Evolutionary conservation across 1,140 invertebrate genomes (phyloP), one percentile per base, ranked within the genome.

Genomic region (Drosophila kohkoa): DNA sequence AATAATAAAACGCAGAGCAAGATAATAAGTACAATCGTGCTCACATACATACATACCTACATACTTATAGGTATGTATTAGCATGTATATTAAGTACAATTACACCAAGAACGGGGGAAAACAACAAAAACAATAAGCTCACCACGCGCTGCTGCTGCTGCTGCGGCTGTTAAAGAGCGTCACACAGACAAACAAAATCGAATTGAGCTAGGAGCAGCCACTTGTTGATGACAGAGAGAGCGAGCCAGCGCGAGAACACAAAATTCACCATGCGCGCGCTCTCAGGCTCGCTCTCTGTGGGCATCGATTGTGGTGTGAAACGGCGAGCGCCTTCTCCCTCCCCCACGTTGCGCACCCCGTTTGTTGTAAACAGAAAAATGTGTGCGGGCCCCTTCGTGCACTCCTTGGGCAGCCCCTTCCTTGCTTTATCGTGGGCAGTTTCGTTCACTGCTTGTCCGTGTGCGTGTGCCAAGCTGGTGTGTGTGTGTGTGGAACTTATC

Each of bases 251-350:
- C 10, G 63, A 52, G 30, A 43, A 30, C 13, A 5, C 6, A 20
- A 4, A 88, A 88, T 57, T 83, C 83, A 88, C 83, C 85, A 75
- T 57, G 51, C 58, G 51, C 58, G 20, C 35, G 57, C 64, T 54
- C 70, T 32, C 69, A 59, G 52, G 13, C 32, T 57, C 54, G 13
- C 32, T 57, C 54, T 57, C 54, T 57, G 38, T 54, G 52, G 54
- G 71, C 77, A 88, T 88, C 83, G 83, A 88, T 88, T 88, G 74
- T 79, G 85, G 77, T 88, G 79, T 75, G 66, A 59, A 45, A 54
- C 38, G 25, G 32, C 43, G 20, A 43, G 16, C 16, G 64, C 58
- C 65, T 59, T 46, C 30, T 30, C 51, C 58, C 65, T 59, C 54
- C 30, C 38, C 51, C 38, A 11, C 49, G 41, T 25, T 16, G 38